phyloP scores from a whole-genome alignment of 2,888 invertebrate genomes.

The Patella pellucida region DNA sequence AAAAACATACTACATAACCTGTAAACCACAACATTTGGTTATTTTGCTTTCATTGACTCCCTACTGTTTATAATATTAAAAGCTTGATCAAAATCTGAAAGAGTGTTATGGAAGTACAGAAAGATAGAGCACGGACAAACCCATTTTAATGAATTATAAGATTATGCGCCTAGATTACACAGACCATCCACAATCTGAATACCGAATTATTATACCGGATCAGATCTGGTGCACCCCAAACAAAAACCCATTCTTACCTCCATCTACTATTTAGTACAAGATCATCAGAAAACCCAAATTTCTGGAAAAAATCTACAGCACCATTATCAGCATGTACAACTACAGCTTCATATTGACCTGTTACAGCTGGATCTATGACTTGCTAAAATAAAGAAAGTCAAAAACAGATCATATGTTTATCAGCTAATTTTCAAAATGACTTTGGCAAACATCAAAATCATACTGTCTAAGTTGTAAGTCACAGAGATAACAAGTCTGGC shows the following conservation, averaged over 20 bases:
- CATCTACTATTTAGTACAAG: conserved; percentile 70
- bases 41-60: too few species aligned
- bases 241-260: conserved; percentile 52
- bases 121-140: too few species aligned
- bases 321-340: conserved; percentile 71
- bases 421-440: too few species aligned
- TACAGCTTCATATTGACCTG: conserved; percentile 70
- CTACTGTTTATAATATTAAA: too few species aligned
- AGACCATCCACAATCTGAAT: neutral
- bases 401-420: too few species aligned
- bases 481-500: neutral
- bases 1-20: neutral
- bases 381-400: conserved; percentile 49
- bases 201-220: neutral
- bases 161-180: neutral
- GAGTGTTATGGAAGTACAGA: too few species aligned
- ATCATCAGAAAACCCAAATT: conserved; percentile 71
- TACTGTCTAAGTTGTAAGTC: neutral
- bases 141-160: neutral
- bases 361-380: conserved; percentile 67
- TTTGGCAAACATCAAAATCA: neutral
- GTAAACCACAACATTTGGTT: too few species aligned
- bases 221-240: neutral
- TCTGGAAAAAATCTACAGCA: conserved; percentile 69
- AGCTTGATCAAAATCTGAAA: too few species aligned